These are phyloP conservation scores for Drosophila triauraria DNA, from an alignment of 1,140 invertebrate species.

Conservation along the genomic window DNA sequence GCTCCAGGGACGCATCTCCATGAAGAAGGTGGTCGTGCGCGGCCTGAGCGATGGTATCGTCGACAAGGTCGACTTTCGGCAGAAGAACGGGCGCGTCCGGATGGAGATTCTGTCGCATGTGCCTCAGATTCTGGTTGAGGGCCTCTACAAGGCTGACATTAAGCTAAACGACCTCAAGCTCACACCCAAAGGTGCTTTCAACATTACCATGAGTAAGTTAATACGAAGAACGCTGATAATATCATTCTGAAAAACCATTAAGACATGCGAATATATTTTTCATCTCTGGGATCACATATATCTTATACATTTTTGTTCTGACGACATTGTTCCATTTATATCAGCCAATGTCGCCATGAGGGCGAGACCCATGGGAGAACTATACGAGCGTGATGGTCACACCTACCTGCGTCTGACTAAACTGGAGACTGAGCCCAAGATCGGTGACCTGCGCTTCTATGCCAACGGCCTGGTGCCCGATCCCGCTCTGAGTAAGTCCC, in stretches of 20 bases:
- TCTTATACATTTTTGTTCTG: neutral
- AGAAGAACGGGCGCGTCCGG: conserved; percentile 61
- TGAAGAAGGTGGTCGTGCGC: conserved; percentile 67
- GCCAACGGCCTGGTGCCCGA: conserved; percentile 80
- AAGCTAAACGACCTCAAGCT: conserved; percentile 79
- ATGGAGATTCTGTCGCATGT: conserved; percentile 58
- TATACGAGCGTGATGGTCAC: conserved; percentile 77
- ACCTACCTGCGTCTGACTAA: conserved; percentile 70
- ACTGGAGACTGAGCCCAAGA: conserved; percentile 72
- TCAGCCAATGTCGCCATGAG: conserved; percentile 68
- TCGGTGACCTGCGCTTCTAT: conserved; percentile 79
- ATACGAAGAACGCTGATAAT: neutral
- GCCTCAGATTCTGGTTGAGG: conserved; percentile 71
- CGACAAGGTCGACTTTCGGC: conserved; percentile 68
- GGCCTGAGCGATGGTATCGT: conserved; percentile 69
- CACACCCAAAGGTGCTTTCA: conserved; percentile 82
- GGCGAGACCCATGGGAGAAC: conserved; percentile 64
- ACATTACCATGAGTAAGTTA: conserved; percentile 75
- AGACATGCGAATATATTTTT: too few species aligned
- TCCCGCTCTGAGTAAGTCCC: conserved; percentile 72
- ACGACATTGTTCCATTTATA: neutral
- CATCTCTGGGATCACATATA: too few species aligned
- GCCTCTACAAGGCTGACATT: conserved; percentile 79
- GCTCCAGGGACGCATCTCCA: conserved; percentile 67
- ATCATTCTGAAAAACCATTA: too few species aligned